Evolutionary conservation across 2,888 invertebrate species (phyloP).

Genomic region (Drosophila nr. perissopoda): DNA sequence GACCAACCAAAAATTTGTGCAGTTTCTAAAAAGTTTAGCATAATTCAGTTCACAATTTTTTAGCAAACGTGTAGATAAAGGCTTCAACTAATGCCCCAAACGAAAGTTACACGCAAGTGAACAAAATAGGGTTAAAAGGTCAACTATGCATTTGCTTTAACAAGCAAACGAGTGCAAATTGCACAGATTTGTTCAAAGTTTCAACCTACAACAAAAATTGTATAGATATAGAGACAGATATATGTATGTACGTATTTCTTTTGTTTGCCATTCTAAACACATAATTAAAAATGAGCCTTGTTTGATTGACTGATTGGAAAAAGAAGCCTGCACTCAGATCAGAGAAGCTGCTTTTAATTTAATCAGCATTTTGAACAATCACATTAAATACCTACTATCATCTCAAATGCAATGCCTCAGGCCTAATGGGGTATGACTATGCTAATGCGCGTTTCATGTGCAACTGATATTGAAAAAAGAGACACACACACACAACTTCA

Average conservation of each 20-base stretch:
- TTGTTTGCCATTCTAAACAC: not conserved
- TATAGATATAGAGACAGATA: not conserved
- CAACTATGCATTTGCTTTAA: not conserved
- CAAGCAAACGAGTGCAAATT: not conserved
- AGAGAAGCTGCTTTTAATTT: not conserved
- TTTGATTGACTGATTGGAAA: not conserved
- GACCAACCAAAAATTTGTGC: constrained; percentile 55
- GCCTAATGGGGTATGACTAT: not conserved
- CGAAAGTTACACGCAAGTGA: not conserved
- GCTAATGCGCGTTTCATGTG: constrained; percentile 21
- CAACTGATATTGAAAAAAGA: not conserved
- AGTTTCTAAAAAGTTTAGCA: constrained; percentile 55
- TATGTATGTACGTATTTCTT: not conserved
- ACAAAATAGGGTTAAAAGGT: not conserved
- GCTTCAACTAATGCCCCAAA: constrained; percentile 1
- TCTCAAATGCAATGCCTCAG: not conserved
- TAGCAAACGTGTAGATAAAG: constrained; percentile 9
- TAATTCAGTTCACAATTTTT: constrained; percentile 47
- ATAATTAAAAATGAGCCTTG: not conserved
- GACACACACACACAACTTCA: not conserved
- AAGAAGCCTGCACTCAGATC: not conserved
- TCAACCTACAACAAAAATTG: not conserved
- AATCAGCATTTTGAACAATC: not conserved
- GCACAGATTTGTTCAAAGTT: not conserved
- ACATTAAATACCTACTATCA: not conserved